Percentiles rank a stretch among this genome's conserved stretches.
phyloP scores from a whole-genome alignment of 1,140 invertebrate species.

The Diorhabda elongata region DNA sequence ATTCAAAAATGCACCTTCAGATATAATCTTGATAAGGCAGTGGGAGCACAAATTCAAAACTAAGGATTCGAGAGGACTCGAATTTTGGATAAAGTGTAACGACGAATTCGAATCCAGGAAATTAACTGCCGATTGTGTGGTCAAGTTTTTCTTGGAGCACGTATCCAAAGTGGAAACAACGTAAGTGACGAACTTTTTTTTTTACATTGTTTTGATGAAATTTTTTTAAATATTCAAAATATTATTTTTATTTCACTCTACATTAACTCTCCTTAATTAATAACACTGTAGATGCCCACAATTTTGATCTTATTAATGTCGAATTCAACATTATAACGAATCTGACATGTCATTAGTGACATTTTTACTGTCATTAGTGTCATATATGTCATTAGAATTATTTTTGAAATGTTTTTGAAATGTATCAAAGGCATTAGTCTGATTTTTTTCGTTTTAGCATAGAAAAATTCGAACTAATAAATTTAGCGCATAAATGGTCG shows the following conservation, averaged over 20 bases:
- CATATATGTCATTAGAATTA: no score
- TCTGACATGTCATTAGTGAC: no score
- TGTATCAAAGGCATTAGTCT: no score
- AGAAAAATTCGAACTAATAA: constrained; percentile 53
- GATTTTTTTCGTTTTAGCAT: constrained; percentile 30
- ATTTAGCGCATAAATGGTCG: constrained; percentile 54
- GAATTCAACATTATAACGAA: no score
- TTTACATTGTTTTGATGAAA: no score
- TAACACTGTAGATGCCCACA: no score
- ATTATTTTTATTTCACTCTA: no score
- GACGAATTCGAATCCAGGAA: constrained; percentile 53
- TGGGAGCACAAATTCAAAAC: constrained; percentile 50
- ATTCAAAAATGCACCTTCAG: constrained; percentile 48
- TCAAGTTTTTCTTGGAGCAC: constrained; percentile 54
- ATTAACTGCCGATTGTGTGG: constrained; percentile 51
- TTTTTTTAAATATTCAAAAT: no score
- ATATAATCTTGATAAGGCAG: constrained; percentile 52
- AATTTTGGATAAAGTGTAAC: constrained; percentile 57
- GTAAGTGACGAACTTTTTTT: neutral
- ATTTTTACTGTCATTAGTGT: no score
- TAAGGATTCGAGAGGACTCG: constrained; percentile 32
- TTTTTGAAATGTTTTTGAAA: no score
- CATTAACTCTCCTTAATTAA: no score
- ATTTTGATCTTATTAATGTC: no score
- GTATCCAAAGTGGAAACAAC: constrained; percentile 47